phyloP scores from a whole-genome alignment of 2,888 invertebrate genomes.

The Latrodectus hesperus region DNA sequence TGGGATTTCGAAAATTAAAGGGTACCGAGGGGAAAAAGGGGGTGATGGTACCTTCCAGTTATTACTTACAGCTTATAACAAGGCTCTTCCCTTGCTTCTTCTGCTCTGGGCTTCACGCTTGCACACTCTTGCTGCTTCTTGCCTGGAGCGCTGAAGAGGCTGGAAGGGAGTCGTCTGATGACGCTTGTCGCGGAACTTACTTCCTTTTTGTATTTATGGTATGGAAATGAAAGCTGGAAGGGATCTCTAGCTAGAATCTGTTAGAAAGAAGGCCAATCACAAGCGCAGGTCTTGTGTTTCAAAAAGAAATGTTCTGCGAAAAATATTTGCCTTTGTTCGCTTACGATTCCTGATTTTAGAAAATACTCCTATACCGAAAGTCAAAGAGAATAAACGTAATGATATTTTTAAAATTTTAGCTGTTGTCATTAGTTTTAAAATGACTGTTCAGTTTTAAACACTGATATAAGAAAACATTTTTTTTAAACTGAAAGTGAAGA shows the following conservation, averaged over 20 bases:
- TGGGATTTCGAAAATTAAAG: slow-evolving; percentile 59
- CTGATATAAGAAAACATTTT: too few species aligned
- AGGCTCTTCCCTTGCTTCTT: slow-evolving; percentile 21
- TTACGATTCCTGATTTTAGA: too few species aligned
- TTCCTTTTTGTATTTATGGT: not conserved
- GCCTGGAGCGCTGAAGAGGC: slow-evolving; percentile 35
- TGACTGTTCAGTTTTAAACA: too few species aligned
- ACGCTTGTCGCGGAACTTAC: not conserved
- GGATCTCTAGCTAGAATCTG: not conserved
- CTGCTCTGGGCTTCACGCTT: slow-evolving; percentile 22
- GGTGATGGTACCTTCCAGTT: slow-evolving; percentile 19
- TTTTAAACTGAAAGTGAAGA: too few species aligned
- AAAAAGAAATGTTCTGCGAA: too few species aligned
- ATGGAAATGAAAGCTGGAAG: not conserved
- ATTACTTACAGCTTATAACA: slow-evolving; percentile 22
- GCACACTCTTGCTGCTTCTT: slow-evolving; percentile 63
- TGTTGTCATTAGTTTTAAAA: too few species aligned
- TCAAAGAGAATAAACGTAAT: too few species aligned
- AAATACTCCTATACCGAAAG: too few species aligned
- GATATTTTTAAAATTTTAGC: too few species aligned
- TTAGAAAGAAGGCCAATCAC: not conserved
- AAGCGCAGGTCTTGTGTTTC: too few species aligned
- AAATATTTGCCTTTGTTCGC: too few species aligned
- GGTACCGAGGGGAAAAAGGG: slow-evolving; percentile 8
- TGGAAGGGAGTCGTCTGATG: slow-evolving; percentile 60